Base-by-base conservation (phyloP, 1,140 invertebrate species). In the Leptinotarsa texana region DNA sequence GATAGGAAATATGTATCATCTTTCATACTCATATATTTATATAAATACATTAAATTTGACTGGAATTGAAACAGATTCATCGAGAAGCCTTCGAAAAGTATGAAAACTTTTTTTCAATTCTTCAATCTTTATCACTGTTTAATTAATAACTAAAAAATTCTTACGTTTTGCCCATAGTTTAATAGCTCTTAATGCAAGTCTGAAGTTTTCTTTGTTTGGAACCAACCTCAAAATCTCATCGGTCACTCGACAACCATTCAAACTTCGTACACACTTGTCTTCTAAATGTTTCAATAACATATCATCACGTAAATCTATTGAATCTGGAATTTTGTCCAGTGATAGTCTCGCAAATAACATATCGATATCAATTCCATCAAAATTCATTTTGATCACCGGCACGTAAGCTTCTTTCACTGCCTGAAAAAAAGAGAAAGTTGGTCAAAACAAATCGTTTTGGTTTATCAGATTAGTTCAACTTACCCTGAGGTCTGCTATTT, bases 141-240 rank as follows among this genome's bases (percentile, higher is more conserved):
- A 42, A 1, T 42, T 3, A 42, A 42, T 42, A 42, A 42, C 33
- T 42, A 42, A 2, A 42, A 42, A 42, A 42, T 42, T 11, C 93
- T 91, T 88, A 98, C 97, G 92, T 90, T 99, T 99, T 4, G 98
- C 98, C 98, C 98, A 99, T 62, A 99, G 87, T 87, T 99, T 99
- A 74, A 99, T 98, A 18, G 97, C 93, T 80, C 97, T 88, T 57
- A 99, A 86, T 4, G 98, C 95, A 66, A 98, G 88, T 75, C 96
- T 90, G 87, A 99, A 99, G 86, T 94, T 96, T 83, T 98, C 93
- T 79, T 95, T 94, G 84, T 98, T 95, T 42, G 98, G 98, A 79
- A 99, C 98, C 51, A 99, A 87, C 72, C 95, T 90, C 8, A 99
- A 86, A 83, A 99, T 99, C 88, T 99, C 97, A 87, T 99, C 98